Percentiles rank a stretch among this genome's conserved stretches.
Conservation (phyloP, 2,113 vertebrate species). For the Mugil cephalus region DNA sequence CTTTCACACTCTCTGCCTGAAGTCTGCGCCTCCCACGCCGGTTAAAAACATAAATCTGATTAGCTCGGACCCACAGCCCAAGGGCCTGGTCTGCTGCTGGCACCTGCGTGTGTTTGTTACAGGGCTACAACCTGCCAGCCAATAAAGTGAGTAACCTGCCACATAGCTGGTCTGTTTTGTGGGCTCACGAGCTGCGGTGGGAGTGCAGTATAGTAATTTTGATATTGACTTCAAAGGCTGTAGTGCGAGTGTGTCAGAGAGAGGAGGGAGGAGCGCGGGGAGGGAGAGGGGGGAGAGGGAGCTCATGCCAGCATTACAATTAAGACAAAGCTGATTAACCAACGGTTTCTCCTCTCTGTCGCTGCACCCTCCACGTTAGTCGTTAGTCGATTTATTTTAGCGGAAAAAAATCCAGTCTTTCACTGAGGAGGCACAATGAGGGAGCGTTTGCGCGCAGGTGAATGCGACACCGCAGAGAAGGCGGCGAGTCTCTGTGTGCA, state of each 20-base stretch:
- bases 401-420: constrained; percentile 2
- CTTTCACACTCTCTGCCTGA: background rate
- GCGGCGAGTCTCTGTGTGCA: constrained; percentile 58
- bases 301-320: constrained; percentile 71
- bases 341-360: constrained; percentile 37
- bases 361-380: constrained; percentile 17
- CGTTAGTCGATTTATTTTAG: constrained; percentile 9
- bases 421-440: background rate
- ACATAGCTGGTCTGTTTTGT: constrained; percentile 11
- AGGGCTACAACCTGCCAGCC: constrained; percentile 21
- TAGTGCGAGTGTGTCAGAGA: constrained; percentile 1
- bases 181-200: background rate
- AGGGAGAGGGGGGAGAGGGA: constrained; percentile 48
- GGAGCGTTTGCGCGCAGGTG: constrained; percentile 57
- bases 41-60: constrained; percentile 25
- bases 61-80: constrained; percentile 12
- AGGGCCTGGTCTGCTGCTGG: constrained; percentile 20
- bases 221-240: constrained; percentile 25
- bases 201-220: constrained; percentile 17
- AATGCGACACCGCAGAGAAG: constrained; percentile 77
- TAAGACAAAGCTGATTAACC: constrained; percentile 84
- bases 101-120: constrained; percentile 44
- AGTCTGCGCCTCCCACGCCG: background rate
- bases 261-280: constrained; percentile 27
- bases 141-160: constrained; percentile 14